Percentiles rank a stretch among this genome's conserved stretches.
These are phyloP conservation scores for Leucania comma DNA, from an alignment of 2,888 invertebrate species.

Conservation along the genomic window DNA sequence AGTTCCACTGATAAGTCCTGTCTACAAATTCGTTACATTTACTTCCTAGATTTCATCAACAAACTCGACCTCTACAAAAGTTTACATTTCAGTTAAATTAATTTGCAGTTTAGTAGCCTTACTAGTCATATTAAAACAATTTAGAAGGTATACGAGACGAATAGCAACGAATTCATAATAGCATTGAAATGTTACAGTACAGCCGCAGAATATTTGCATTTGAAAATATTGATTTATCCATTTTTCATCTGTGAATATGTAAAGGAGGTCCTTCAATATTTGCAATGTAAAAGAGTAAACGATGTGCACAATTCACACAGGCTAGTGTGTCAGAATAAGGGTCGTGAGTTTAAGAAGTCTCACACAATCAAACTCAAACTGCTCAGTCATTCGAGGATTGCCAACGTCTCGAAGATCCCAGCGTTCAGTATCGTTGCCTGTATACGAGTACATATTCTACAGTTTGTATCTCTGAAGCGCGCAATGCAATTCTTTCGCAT, in stretches of 20 bases:
- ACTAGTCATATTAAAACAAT: not conserved
- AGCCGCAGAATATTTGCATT: conserved; percentile 2
- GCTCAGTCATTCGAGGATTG: conserved; percentile 25
- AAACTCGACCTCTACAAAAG: too few relatives aligned
- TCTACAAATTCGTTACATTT: not conserved
- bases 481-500: not conserved
- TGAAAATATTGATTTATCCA: conserved; percentile 8
- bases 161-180: not conserved
- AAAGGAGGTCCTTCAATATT: not conserved
- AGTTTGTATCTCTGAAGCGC: not conserved
- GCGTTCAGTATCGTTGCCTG: not conserved
- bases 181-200: not conserved
- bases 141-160: not conserved
- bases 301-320: not conserved
- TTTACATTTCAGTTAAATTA: conserved; percentile 2
- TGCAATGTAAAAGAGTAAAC: conserved; percentile 2
- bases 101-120: not conserved
- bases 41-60: not conserved
- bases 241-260: not conserved
- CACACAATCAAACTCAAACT: conserved; percentile 10
- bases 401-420: conserved; percentile 30
- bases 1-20: not conserved
- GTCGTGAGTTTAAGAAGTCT: conserved; percentile 5
- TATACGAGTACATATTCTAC: not conserved
- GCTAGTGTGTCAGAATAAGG: too few relatives aligned